phyloP scores from a whole-genome alignment of 92 coral and sea anemone genomes.

The Desmophyllum pertusum region DNA sequence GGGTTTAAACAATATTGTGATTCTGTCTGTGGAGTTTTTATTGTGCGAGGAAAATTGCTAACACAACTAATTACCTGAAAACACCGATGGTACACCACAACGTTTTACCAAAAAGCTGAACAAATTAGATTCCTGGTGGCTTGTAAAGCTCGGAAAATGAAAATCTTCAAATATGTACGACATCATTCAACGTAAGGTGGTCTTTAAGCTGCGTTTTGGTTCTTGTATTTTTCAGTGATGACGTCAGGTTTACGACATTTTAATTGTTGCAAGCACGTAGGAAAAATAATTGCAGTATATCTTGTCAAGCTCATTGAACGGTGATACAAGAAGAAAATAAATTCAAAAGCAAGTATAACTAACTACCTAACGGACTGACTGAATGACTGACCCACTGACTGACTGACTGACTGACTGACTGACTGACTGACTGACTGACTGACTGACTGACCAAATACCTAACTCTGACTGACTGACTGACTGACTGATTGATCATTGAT shows the following conservation, averaged over 20 bases:
- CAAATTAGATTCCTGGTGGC: not conserved
- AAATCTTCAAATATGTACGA: not conserved
- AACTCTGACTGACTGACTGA: too few species aligned
- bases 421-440: too few species aligned
- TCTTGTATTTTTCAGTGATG: not conserved
- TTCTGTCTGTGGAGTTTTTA: not conserved
- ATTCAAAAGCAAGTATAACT: not conserved
- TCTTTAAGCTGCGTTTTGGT: not conserved
- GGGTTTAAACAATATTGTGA: not conserved
- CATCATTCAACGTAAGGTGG: not conserved
- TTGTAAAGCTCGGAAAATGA: not conserved
- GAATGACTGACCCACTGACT: too few species aligned
- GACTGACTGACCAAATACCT: too few species aligned
- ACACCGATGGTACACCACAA: not conserved
- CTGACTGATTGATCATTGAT: too few species aligned
- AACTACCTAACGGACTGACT: not conserved
- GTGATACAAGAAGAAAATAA: not conserved
- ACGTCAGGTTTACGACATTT: not conserved
- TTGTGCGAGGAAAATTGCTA: not conserved
- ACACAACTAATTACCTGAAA: not conserved
- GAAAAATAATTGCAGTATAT: not conserved
- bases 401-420: too few species aligned
- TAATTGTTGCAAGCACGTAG: not conserved
- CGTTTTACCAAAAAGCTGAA: not conserved
- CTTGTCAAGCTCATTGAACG: not conserved